These are phyloP conservation scores for Laothoe populi DNA, from an alignment of 2,888 invertebrate genomes.

Conservation along the genomic window DNA sequence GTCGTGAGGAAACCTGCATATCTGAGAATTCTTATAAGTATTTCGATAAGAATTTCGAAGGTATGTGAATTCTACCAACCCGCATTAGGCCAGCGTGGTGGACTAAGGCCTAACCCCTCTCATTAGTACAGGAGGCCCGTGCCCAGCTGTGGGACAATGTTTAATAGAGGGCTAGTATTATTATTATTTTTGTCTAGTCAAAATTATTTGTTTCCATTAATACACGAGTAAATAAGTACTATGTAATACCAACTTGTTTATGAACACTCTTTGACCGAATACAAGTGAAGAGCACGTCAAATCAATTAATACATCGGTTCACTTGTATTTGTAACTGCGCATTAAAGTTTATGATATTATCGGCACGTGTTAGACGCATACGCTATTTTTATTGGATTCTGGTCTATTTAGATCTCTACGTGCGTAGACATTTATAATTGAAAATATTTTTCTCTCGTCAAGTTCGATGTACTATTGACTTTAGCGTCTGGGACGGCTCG, in stretches of 20 bases:
- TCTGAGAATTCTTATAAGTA: too few species aligned
- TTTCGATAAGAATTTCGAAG: too few species aligned
- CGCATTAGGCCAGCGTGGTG: too few species aligned
- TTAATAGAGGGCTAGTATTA: too few species aligned
- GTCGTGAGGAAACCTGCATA: too few species aligned
- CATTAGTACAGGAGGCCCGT: too few species aligned
- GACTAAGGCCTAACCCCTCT: too few species aligned
- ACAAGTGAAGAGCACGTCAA: neutral
- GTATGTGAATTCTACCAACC: too few species aligned
- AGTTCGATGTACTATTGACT: conserved; percentile 7
- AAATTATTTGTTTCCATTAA: too few species aligned
- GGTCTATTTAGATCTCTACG: conserved; percentile 4
- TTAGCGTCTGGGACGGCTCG: neutral
- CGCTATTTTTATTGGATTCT: conserved; percentile 39
- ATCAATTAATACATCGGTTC: neutral
- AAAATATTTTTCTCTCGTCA: neutral
- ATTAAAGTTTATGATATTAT: conserved; percentile 24
- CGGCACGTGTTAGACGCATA: conserved; percentile 40
- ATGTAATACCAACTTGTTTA: neutral
- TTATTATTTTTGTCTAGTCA: too few species aligned
- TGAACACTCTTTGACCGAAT: neutral
- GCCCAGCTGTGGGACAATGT: too few species aligned
- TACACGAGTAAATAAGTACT: too few species aligned
- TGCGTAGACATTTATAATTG: conserved; percentile 1
- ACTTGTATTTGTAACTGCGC: conserved; percentile 11